Evolutionary conservation across 2,797 vertebrate genomes (phyloP), one percentile per base, ranked within the genome.

Genomic region (Sebastes flavidus): DNA sequence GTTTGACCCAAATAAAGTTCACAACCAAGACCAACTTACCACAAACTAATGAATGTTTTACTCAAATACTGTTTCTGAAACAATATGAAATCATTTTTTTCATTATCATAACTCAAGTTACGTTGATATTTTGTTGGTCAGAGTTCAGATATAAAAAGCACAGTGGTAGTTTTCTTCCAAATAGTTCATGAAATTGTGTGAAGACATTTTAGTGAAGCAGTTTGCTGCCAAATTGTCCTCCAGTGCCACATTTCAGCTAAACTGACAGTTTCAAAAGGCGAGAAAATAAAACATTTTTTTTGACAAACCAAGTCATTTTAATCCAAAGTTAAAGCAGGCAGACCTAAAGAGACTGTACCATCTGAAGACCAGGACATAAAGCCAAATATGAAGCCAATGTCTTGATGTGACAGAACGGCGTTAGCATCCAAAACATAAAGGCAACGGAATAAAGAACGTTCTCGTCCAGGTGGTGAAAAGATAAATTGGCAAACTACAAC

Each of bases 391-490:
- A 72, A 72, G 65, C 54, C 46, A 84, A 8, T 13, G 34, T 65
- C 42, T 63, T 70, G 54, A 81, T 77, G 67, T 70, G 70, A 67
- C 63, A 25, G 36, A 30, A 24, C 2, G 1, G 11, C 36, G 18
- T 22, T 10, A 55, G 36, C 60, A 65, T 77, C 70, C 69, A 75
- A 77, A 68, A 49, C n/a, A 70, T 59, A 5, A 46, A 74, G n/a
- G 54, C 20, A 12, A 32, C 2, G 1, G 4, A 24, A 11, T 13
- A 68, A 58, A 8, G 2, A 14, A 29, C 7, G 22, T 46, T 46
- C 4, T 5, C 8, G 8, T 49, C 27, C 32, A 55, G 49, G 25
- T 67, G 75, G 56, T 71, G 13, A 60, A 71, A 72, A 20, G 10
- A 68, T 38, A 49, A 54, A 66, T 8, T 75, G 69, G 82, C 56